These are phyloP conservation scores for Venustoraphidia nigricollis DNA, from an alignment of 2,888 invertebrate species.

Conservation along the genomic window DNA sequence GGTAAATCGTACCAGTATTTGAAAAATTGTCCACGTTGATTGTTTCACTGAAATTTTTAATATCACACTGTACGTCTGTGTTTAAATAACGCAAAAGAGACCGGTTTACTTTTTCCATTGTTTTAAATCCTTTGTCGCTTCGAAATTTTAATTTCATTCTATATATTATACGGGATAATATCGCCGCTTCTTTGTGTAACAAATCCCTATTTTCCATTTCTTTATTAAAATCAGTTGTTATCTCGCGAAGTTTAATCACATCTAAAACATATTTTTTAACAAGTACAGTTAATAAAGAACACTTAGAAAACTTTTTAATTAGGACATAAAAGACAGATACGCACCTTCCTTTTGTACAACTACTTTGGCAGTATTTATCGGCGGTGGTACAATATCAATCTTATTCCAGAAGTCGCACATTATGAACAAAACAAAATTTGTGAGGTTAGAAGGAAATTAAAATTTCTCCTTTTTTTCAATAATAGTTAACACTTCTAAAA, in stretches of 20 bases:
- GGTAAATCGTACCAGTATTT: constrained; percentile 15
- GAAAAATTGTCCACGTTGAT: constrained; percentile 10
- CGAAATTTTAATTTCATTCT: constrained; percentile 33
- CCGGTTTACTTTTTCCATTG: constrained; percentile 29
- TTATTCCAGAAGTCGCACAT: constrained; percentile 12
- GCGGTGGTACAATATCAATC: constrained; percentile 11
- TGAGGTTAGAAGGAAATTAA: too few relatives aligned
- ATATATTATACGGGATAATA: constrained; percentile 29
- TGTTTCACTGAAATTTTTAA: constrained; percentile 14
- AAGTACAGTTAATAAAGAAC: too few relatives aligned
- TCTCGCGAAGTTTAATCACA: background rate
- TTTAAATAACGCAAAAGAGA: constrained; percentile 26
- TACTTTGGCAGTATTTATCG: constrained; percentile 10
- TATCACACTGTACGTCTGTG: constrained; percentile 20
- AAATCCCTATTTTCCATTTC: constrained; percentile 18
- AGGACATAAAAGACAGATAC: background rate
- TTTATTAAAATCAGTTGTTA: constrained; percentile 11
- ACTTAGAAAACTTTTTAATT: too few relatives aligned
- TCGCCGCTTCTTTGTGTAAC: constrained; percentile 25
- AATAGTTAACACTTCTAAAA: too few relatives aligned
- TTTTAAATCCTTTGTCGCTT: constrained; percentile 31
- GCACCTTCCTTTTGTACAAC: background rate
- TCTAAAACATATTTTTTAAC: background rate
- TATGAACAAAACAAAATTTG: background rate
- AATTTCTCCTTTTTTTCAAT: too few relatives aligned